Conservation (phyloP, 2,113 vertebrate genomes). For the Anguilla rostrata region DNA sequence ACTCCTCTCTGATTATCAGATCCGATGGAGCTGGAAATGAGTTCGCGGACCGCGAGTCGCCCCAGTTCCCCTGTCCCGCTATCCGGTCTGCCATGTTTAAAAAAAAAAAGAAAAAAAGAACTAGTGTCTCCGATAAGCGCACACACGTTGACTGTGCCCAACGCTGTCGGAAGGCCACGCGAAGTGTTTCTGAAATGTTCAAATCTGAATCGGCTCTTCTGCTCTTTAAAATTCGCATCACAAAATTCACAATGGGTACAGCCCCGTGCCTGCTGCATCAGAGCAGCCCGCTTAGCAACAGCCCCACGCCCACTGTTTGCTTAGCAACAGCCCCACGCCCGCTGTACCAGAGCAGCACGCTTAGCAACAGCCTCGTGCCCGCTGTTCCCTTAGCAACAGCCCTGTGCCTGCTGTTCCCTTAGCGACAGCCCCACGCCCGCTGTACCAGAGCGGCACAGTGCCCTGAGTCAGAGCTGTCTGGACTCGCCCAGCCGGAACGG, state of each 20-base stretch:
- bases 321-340: too few relatives aligned
- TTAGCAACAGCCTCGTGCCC: not conserved
- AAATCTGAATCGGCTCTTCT: too few relatives aligned
- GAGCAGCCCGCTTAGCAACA: not conserved
- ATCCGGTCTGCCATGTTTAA: not conserved
- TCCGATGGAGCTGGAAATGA: not conserved
- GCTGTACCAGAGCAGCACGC: not conserved
- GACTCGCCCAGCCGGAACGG: not conserved
- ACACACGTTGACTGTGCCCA: not conserved
- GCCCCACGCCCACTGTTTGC: too few relatives aligned
- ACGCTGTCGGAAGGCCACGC: too few relatives aligned
- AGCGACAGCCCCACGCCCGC: too few relatives aligned
- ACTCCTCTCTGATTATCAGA: not conserved
- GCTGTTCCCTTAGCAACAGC: too few relatives aligned
- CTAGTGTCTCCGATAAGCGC: not conserved
- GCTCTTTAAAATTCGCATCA: too few relatives aligned
- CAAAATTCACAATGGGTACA: too few relatives aligned
- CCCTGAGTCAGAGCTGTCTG: not conserved
- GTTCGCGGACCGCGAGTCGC: too few relatives aligned
- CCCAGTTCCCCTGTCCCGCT: not conserved
- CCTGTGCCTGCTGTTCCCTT: not conserved
- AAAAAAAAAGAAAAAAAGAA: not conserved
- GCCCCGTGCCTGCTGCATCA: too few relatives aligned
- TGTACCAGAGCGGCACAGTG: not conserved
- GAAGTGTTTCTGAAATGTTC: too few relatives aligned